Conservation (phyloP, 2,797 vertebrate species). For the Clamator glandarius region DNA sequence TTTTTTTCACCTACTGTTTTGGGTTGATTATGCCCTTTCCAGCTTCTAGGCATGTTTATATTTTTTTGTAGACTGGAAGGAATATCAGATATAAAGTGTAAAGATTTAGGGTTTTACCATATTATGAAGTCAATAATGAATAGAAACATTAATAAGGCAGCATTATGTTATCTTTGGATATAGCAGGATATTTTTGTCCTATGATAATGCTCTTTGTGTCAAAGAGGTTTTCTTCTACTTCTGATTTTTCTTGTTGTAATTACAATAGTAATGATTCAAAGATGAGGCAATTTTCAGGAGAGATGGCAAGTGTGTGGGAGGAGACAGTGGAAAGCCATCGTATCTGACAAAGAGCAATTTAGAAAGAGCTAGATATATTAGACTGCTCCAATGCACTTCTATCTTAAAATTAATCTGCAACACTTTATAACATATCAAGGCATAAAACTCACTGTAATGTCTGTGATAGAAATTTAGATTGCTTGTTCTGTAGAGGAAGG, state of each 20-base stretch:
- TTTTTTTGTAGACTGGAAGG: neutral
- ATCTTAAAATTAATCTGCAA: slow-evolving; percentile 58
- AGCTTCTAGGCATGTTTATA: neutral
- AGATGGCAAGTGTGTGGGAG: slow-evolving; percentile 64
- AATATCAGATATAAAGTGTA: neutral
- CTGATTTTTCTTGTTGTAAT: slow-evolving; percentile 64
- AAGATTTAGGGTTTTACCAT: neutral
- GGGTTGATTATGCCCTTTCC: neutral
- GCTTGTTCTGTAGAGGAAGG: neutral
- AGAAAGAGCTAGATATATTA: slow-evolving; percentile 44
- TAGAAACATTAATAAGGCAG: neutral
- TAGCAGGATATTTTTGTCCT: slow-evolving; percentile 59
- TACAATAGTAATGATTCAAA: slow-evolving; percentile 64
- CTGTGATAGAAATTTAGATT: neutral
- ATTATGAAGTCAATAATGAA: neutral
- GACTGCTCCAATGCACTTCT: slow-evolving; percentile 32
- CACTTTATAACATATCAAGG: slow-evolving; percentile 37
- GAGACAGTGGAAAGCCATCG: slow-evolving; percentile 47
- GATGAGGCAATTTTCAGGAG: slow-evolving; percentile 64
- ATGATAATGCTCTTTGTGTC: slow-evolving; percentile 34
- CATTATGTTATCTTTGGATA: slow-evolving; percentile 42
- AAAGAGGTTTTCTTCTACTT: slow-evolving; percentile 13
- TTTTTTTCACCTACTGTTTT: neutral
- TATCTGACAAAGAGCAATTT: slow-evolving; percentile 69
- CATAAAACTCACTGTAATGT: neutral